Base-by-base conservation (phyloP, 1,140 invertebrate species). In the Prorops nasuta region DNA sequence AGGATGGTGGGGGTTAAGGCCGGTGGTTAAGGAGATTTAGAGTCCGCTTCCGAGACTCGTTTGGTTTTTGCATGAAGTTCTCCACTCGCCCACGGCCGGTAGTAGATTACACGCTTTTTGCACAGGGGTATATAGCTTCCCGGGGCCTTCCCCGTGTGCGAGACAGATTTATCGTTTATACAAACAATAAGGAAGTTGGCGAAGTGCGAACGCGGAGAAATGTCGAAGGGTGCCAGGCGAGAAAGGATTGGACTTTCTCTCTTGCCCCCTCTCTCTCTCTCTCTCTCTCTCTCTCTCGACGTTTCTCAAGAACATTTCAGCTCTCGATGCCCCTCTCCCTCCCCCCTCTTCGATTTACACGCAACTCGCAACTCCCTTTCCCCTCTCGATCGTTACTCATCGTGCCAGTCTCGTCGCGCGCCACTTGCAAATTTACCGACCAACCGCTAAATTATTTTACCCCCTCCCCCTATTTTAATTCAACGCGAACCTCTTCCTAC, bases 71-170 rank as follows among this genome's bases (percentile, higher is more conserved):
- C 47, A 37, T 20, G 38, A 36, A n/a, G 46, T 55, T 57, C 34
- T 32, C 28, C 47, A 35, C 50, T n/a, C 60, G 62, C 58, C 64
- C 51, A 66, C 66, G 52, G 61, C 35, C 55, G 32, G 38, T 40
- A 53, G 51, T 68, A 66, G 64, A 68, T 63, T 67, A 61, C 55
- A 35, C 24, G 49, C 44, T 64, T 64, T 66, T 64, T 64, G 35
- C 52, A 41, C 49, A 47, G 52, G 36, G 51, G 63, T n/a, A n/a
- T n/a, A n/a, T n/a, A 57, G 35, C 52, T 57, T 64, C 56, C 54
- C 42, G 32, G 44, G 46, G 44, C 58, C 50, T 65, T 61, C 41
- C 37, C 40, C 55, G 45, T 56, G 19, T 51, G 44, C 45, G 22
- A 24, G 14, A n/a, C n/a, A 17, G 46, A 67, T 66, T 69, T 69